Evolutionary conservation across 2,888 invertebrate species (phyloP).

Genomic region (Himalopsyche tibetana): DNA sequence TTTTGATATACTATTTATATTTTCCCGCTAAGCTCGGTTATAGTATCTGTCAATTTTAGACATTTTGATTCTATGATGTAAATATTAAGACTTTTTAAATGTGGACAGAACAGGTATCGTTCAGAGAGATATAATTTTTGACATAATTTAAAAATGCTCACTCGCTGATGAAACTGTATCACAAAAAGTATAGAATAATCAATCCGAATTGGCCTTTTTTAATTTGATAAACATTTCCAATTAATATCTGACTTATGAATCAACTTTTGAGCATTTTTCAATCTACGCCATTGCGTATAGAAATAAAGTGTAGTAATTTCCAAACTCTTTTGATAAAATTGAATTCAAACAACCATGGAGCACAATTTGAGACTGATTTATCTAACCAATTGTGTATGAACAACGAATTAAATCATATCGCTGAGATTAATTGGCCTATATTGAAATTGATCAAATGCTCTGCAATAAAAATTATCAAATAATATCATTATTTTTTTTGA

Average conservation of each 20-base stretch:
- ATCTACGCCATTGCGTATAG: background rate
- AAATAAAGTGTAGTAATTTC: background rate
- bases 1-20: too few species aligned
- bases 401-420: background rate
- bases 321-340: constrained; percentile 3
- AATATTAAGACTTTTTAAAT: too few species aligned
- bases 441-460: background rate
- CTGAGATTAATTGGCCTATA: constrained; percentile 29
- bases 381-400: background rate
- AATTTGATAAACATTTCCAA: background rate
- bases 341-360: constrained; percentile 8
- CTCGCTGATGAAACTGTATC: too few species aligned
- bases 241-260: background rate
- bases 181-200: too few species aligned
- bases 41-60: too few species aligned
- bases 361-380: background rate
- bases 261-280: background rate
- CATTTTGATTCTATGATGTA: too few species aligned
- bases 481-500: too few species aligned
- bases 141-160: too few species aligned
- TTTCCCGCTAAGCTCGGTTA: too few species aligned
- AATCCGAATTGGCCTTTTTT: background rate
- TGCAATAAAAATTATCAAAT: background rate
- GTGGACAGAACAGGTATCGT: too few species aligned
- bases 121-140: too few species aligned